Conservation (phyloP, 2,113 vertebrate species). For the Ptilorrhoa leucosticta region DNA sequence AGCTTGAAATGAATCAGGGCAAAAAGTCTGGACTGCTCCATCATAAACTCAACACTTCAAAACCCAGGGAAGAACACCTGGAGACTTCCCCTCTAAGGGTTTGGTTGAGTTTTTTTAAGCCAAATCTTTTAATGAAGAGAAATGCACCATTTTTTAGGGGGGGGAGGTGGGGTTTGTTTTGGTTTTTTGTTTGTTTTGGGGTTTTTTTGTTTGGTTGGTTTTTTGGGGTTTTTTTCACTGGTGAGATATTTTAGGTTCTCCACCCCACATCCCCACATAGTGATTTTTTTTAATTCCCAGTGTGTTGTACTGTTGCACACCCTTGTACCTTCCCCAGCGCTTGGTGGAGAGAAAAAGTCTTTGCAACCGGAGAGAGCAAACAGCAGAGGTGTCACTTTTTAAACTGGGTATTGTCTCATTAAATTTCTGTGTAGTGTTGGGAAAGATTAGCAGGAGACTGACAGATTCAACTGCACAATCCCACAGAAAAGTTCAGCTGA, state of each 20-base stretch:
- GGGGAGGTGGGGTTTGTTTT: no score
- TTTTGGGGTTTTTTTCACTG: not conserved
- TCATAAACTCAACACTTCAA: not conserved
- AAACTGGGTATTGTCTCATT: slow-evolving; percentile 31
- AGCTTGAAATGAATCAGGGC: not conserved
- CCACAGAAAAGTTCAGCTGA: not conserved
- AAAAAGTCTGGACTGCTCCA: not conserved
- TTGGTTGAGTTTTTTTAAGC: not conserved
- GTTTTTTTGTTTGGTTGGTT: no score
- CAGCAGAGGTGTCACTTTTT: slow-evolving; percentile 6
- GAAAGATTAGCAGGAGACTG: not conserved
- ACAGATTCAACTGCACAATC: not conserved
- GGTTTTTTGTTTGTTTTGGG: no score
- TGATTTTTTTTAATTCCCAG: not conserved
- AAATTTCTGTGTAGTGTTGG: not conserved
- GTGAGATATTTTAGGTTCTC: not conserved
- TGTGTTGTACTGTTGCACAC: not conserved
- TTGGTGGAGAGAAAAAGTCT: not conserved
- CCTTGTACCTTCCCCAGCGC: not conserved
- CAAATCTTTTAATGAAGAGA: not conserved
- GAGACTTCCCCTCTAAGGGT: not conserved
- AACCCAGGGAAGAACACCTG: not conserved
- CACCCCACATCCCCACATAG: not conserved
- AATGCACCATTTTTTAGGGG: not conserved
- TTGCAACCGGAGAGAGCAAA: not conserved